Conservation (phyloP, 2,113 vertebrate species). For the Misgurnus mizolepis region DNA sequence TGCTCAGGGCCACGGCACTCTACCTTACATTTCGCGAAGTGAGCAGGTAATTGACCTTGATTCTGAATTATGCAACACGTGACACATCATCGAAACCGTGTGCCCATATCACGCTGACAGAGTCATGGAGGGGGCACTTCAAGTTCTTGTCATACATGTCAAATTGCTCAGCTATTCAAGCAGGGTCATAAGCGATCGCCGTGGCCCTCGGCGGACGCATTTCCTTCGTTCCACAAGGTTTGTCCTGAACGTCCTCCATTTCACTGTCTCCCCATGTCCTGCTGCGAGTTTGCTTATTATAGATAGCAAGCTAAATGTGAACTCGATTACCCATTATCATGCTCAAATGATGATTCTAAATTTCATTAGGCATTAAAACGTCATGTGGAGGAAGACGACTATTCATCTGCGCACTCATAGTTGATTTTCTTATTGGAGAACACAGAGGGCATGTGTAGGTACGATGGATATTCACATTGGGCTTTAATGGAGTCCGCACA, state of each 20-base stretch:
- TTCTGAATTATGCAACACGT: conserved; percentile 30
- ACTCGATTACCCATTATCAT: conserved; percentile 52
- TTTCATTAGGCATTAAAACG: conserved; percentile 45
- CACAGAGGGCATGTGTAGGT: background rate
- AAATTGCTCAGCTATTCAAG: background rate
- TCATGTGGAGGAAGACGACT: conserved; percentile 27
- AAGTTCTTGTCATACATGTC: conserved; percentile 23
- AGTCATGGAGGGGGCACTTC: conserved; percentile 1
- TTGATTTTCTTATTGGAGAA: conserved; percentile 39
- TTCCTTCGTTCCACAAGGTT: conserved; percentile 10
- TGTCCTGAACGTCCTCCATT: conserved; percentile 30
- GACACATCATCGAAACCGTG: background rate
- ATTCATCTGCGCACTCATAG: conserved; percentile 8
- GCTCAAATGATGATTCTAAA: conserved; percentile 42
- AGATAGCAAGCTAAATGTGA: conserved; percentile 42
- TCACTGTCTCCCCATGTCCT: conserved; percentile 1
- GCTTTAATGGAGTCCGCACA: background rate
- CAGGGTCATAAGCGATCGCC: background rate
- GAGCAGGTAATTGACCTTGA: conserved; percentile 36
- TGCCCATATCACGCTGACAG: background rate
- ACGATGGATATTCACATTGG: background rate
- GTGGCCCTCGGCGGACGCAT: conserved; percentile 20
- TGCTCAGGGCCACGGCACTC: background rate
- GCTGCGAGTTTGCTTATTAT: conserved; percentile 24
- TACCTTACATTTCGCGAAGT: background rate